Conservation (phyloP, 2,888 invertebrate genomes). For the Diaprepes abbreviatus region DNA sequence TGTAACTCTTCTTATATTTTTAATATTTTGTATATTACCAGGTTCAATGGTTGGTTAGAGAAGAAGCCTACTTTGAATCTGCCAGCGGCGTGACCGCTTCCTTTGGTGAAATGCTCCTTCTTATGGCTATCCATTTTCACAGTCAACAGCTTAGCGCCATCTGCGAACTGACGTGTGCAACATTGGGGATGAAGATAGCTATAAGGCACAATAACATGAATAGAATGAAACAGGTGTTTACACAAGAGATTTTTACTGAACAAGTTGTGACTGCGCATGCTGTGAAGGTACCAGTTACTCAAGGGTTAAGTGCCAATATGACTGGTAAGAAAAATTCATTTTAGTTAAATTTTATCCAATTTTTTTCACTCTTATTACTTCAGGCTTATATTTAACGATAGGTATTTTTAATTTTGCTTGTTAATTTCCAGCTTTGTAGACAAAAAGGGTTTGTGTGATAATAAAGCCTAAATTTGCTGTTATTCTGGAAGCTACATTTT, state of each 20-base stretch:
- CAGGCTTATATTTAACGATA: too few relatives aligned
- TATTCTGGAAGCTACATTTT: too few relatives aligned
- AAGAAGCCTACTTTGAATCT: constrained; percentile 90
- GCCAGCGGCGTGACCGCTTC: constrained; percentile 89
- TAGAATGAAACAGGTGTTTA: constrained; percentile 93
- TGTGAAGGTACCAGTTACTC: constrained; percentile 95
- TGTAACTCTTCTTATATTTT: not conserved
- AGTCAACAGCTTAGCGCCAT: constrained; percentile 94
- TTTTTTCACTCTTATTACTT: too few relatives aligned
- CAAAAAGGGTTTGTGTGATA: too few relatives aligned
- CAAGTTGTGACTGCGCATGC: constrained; percentile 97
- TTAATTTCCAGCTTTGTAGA: too few relatives aligned
- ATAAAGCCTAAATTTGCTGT: too few relatives aligned
- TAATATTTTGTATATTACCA: constrained; percentile 35
- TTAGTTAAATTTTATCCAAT: constrained; percentile 4
- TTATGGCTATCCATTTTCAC: constrained; percentile 98
- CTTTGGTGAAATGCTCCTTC: constrained; percentile 94
- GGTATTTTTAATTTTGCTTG: too few relatives aligned
- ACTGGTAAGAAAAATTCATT: constrained; percentile 68
- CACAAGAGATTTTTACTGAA: constrained; percentile 96
- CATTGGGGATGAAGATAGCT: constrained; percentile 94
- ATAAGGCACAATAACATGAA: constrained; percentile 89
- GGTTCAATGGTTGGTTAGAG: constrained; percentile 90
- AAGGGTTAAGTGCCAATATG: constrained; percentile 87
- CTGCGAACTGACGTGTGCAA: constrained; percentile 93